Base-by-base conservation (phyloP, 2,888 invertebrate species). In the Coenonympha arcania region DNA sequence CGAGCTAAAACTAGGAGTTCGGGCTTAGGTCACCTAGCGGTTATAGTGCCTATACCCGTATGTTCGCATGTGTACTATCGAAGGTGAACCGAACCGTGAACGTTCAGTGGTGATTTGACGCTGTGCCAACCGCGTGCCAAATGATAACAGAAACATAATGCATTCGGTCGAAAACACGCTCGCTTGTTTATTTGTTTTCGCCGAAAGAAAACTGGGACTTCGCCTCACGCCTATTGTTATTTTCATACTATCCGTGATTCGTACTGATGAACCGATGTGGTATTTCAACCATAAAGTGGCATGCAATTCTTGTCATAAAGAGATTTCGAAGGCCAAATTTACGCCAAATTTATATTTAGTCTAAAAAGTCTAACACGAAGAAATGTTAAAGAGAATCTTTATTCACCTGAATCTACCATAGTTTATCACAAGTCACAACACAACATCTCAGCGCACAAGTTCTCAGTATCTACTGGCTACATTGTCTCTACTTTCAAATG, bases 61-160 rank as follows among this genome's bases (percentile, higher is more conserved):
- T 30, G 31, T 34, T 44, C 39, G 53, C 33, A n/a, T n/a, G 37
- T 46, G 47, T 40, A 39, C 31, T 19, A 34, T 22, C 69, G 80
- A 81, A 83, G 81, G 81, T 80, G 79, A 81, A 69, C 78, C 54
- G 79, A 81, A 69, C 78, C 54, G 24, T 9, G 24, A 15, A 22
- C 24, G 24, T 15, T 15, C 24, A 39, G 24, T 22, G 64, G 76
- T 70, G 63, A 58, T 69, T 81, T 82, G 81, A 79, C 63, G 66
- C 62, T 53, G 64, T 75, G 83, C 83, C 82, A 83, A 80, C 71
- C 66, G 64, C 68, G 59, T 62, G 57, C 65, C 70, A 74, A 69
- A 67, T 68, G 63, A 66, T 65, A 66, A 62, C 59, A 53, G 56
- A 57, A 65, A 58, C 64, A 62, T 56, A 58, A 58, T 63, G 62